Evolutionary conservation across 2,797 vertebrate genomes (phyloP), one percentile per base, ranked within the genome.

Genomic region (Sus cebifrons): DNA sequence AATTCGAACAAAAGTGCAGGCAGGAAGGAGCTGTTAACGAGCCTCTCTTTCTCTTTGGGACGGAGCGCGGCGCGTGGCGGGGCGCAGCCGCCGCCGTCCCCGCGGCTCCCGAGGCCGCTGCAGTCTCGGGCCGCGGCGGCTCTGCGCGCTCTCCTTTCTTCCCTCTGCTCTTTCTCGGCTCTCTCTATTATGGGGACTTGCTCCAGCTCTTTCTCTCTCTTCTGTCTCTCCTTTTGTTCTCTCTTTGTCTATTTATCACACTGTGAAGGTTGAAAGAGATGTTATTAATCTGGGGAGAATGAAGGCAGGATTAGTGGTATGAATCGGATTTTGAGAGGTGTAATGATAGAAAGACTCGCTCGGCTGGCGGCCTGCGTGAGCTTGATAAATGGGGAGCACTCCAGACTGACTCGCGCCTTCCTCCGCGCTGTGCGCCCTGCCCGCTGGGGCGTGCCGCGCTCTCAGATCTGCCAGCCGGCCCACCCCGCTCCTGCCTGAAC

Each of bases 211-310:
- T 99, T 99, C 98, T 98, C 99, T 99, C 99, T 99, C 99, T 99
- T 99, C 99, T 99, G 98, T 98, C 98, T 99, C 98, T 99, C 99
- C 99, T 99, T 99, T 99, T 99, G 99, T 99, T 99, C 99, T 99
- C 99, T 97, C 98, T 99, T 99, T 99, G 99, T 99, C 99, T 99
- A 99, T 99, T 99, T 99, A 99, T 99, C 99, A 99, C 99, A 99
- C 99, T 99, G 99, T 99, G 99, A 99, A 99, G 99, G 99, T 99
- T 99, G 99, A 99, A 99, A 99, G 99, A 99, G 99, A 99, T 99
- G 99, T 99, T 99, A 99, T 99, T 99, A 99, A 99, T 99, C 99
- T 99, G 99, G 99, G 99, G 99, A 99, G 99, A 99, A 99, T 99
- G 99, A 99, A 99, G 99, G 99, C 99, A 99, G 99, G 99, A 99